Conservation (phyloP, 2,888 invertebrate species). For the Neoitamus cyanurus region DNA sequence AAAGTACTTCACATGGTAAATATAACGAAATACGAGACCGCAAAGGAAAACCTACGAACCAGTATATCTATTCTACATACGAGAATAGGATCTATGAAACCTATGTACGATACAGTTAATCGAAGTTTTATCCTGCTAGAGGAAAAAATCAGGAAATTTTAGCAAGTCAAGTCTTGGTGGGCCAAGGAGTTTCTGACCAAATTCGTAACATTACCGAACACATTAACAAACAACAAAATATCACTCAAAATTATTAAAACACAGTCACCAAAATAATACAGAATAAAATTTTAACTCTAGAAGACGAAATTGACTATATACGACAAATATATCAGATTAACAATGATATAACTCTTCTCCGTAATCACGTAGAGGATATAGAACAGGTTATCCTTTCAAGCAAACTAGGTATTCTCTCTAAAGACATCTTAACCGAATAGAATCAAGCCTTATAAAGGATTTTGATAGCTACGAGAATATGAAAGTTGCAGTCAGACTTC, state of each 20-base stretch:
- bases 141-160: constrained; percentile 15
- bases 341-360: not conserved
- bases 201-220: constrained; percentile 34
- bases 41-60: not conserved
- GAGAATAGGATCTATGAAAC: not conserved
- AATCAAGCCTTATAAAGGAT: not conserved
- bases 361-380: no score
- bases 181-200: not conserved
- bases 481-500: not conserved
- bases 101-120: not conserved
- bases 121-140: not conserved
- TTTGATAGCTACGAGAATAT: not conserved
- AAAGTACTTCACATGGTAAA: constrained; percentile 52
- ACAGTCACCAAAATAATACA: not conserved
- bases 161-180: not conserved
- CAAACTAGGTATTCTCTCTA: no score
- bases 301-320: not conserved
- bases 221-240: not conserved
- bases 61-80: not conserved
- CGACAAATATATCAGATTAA: not conserved
- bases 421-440: no score
- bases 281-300: not conserved
- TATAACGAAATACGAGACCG: constrained; percentile 46
- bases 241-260: not conserved
- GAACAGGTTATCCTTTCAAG: no score